Conservation (phyloP, 2,888 invertebrate genomes). For the Eristalinus aeneus region DNA sequence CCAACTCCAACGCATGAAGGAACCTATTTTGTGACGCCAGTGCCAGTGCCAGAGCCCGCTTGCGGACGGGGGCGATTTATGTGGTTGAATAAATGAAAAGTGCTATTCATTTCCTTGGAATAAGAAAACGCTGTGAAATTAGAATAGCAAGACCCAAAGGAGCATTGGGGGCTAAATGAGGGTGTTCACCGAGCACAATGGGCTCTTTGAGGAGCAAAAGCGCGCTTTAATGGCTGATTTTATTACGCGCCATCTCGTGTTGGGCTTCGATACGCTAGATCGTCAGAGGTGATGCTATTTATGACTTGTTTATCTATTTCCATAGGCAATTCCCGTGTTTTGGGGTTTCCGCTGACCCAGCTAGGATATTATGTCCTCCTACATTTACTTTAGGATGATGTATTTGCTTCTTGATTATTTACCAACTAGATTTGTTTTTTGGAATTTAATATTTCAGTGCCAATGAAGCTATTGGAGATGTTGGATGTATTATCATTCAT, state of each 20-base stretch:
- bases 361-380: neutral
- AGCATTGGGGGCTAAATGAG: neutral
- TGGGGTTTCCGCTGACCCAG: neutral
- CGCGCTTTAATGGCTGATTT: conserved; percentile 48
- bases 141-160: conserved; percentile 36
- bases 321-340: neutral
- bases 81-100: conserved; percentile 63
- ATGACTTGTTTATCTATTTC: neutral
- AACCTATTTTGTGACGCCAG: conserved; percentile 42
- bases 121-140: conserved; percentile 43
- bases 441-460: too few relatives aligned
- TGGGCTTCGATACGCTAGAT: neutral
- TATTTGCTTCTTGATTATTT: neutral
- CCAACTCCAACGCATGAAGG: conserved; percentile 62
- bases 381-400: neutral
- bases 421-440: too few relatives aligned
- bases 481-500: too few relatives aligned
- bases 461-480: too few relatives aligned
- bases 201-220: conserved; percentile 29
- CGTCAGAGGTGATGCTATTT: neutral
- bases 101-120: conserved; percentile 41
- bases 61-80: conserved; percentile 29
- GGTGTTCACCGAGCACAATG: conserved; percentile 24
- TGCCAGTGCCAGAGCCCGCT: conserved; percentile 26
- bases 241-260: conserved; percentile 16